Conservation (phyloP, 2,797 vertebrate species). For the Sternarchorhynchus goeldii region DNA sequence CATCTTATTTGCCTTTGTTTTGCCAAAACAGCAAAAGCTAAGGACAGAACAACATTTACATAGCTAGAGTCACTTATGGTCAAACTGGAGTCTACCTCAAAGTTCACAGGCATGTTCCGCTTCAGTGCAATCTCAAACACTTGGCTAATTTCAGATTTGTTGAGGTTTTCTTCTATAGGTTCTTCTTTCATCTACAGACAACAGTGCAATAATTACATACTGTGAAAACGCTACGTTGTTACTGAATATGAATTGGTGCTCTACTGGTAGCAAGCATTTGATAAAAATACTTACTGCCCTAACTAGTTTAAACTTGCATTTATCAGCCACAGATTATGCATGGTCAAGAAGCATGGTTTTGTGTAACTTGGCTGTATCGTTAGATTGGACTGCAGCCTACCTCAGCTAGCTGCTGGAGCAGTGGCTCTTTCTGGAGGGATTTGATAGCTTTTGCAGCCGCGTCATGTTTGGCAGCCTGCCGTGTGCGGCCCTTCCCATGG, state of each 20-base stretch:
- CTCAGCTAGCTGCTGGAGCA: conserved; percentile 84
- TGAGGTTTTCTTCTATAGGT: conserved; percentile 92
- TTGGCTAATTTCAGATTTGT: conserved; percentile 99
- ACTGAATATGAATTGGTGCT: not conserved
- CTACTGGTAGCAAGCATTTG: not conserved
- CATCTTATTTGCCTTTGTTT: not conserved
- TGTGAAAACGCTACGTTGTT: not conserved
- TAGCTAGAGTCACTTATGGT: not conserved
- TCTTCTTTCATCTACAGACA: conserved; percentile 88
- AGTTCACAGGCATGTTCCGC: conserved; percentile 97
- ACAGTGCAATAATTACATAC: not conserved
- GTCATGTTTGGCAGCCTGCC: conserved; percentile 93
- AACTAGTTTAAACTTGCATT: too few species aligned
- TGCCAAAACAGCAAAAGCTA: not conserved
- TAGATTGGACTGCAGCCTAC: conserved; percentile 52
- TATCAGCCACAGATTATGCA: too few species aligned
- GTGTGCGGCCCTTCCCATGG: conserved; percentile 92
- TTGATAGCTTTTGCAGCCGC: conserved; percentile 93
- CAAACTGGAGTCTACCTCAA: conserved; percentile 81
- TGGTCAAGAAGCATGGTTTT: too few species aligned
- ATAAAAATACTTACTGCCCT: not conserved
- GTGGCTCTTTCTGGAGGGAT: conserved; percentile 91
- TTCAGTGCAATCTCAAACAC: conserved; percentile 99
- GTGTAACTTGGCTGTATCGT: not conserved
- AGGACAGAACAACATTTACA: not conserved